phyloP scores from a whole-genome alignment of 35 echinoderm and acorn worm species.

The Anneissia japonica region DNA sequence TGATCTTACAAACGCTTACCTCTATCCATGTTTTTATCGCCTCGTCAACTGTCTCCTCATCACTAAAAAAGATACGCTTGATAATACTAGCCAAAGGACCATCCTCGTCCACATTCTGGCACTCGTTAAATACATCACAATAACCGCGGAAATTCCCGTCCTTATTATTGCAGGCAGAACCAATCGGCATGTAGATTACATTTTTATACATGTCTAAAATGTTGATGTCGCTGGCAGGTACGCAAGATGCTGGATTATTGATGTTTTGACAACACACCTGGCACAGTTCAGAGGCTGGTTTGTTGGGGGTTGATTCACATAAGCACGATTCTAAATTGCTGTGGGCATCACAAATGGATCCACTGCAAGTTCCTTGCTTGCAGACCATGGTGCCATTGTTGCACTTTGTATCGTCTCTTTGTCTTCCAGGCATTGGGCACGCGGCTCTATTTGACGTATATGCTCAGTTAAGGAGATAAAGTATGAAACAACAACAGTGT shows the following conservation, averaged over 20 bases:
- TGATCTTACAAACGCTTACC: constrained; percentile 17
- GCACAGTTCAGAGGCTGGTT: constrained; percentile 18
- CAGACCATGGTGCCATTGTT: neutral
- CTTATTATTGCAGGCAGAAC: constrained; percentile 48
- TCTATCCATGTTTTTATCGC: constrained; percentile 40
- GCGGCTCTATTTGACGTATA: neutral
- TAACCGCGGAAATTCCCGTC: constrained; percentile 68
- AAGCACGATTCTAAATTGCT: constrained; percentile 29
- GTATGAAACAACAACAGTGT: too few species aligned
- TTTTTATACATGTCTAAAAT: constrained; percentile 7
- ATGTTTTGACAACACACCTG: constrained; percentile 46
- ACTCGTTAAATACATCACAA: constrained; percentile 69
- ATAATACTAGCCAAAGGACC: constrained; percentile 76
- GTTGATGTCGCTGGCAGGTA: constrained; percentile 17
- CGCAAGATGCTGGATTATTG: neutral
- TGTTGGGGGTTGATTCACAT: neutral
- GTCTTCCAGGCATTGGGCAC: neutral
- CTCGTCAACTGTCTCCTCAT: constrained; percentile 57
- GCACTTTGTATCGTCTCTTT: neutral
- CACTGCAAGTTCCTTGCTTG: neutral
- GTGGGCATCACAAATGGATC: constrained; percentile 16
- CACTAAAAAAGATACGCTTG: constrained; percentile 53
- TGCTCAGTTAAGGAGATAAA: neutral
- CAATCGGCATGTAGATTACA: constrained; percentile 6
- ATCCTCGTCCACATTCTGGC: constrained; percentile 61